These are phyloP conservation scores for Drosophila seguyi DNA, from an alignment of 1,140 invertebrate species.

Conservation along the genomic window DNA sequence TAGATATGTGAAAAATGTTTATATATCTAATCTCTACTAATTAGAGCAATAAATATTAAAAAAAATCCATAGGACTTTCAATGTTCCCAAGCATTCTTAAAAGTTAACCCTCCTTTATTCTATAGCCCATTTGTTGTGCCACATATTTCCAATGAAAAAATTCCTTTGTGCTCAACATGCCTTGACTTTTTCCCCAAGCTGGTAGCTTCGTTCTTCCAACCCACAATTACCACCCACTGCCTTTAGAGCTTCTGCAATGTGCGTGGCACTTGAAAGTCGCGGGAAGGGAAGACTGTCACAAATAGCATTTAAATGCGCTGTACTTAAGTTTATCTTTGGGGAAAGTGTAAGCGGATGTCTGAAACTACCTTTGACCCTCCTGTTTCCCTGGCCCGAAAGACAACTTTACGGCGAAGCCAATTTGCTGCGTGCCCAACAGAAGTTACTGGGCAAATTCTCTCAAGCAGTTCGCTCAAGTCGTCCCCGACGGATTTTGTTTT, in stretches of 20 bases:
- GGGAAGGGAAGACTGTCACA: slow-evolving; percentile 61
- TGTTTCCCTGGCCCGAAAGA: slow-evolving; percentile 1
- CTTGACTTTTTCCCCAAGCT: slow-evolving; percentile 45
- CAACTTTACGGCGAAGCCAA: slow-evolving; percentile 38
- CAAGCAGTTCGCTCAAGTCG: slow-evolving; percentile 34
- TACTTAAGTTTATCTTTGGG: slow-evolving; percentile 59
- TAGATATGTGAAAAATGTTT: not conserved
- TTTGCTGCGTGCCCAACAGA: slow-evolving; percentile 42
- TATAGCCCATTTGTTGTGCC: not conserved
- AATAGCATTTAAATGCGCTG: slow-evolving; percentile 78
- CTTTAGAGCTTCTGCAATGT: slow-evolving; percentile 15
- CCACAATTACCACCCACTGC: not conserved
- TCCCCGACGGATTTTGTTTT: slow-evolving; percentile 4
- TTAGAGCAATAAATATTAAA: not conserved
- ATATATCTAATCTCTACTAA: not conserved
- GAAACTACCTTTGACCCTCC: slow-evolving; percentile 3
- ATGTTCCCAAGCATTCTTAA: not conserved
- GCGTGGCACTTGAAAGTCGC: slow-evolving; percentile 70
- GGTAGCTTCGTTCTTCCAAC: not conserved
- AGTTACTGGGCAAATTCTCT: slow-evolving; percentile 15
- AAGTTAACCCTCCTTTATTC: no score
- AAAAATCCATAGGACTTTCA: not conserved
- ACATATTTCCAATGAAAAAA: slow-evolving; percentile 46
- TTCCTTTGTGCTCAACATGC: slow-evolving; percentile 53
- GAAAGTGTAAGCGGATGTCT: slow-evolving; percentile 33